Evolutionary conservation across 2,888 invertebrate species (phyloP).

Genomic region (Philhelius pedissequus): DNA sequence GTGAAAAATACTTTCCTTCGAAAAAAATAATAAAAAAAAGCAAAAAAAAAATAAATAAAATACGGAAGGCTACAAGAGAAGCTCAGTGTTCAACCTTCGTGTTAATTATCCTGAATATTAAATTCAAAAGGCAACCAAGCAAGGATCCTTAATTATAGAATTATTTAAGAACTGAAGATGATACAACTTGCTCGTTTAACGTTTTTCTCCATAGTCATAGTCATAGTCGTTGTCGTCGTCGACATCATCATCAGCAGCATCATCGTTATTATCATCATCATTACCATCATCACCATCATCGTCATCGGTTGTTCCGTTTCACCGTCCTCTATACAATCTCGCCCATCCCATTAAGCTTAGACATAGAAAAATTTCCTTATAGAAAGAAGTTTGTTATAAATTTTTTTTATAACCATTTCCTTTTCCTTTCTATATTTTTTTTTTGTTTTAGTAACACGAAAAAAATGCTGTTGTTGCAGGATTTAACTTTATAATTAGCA

Average conservation of each 20-base stretch:
- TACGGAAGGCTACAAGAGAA: conserved; percentile 36
- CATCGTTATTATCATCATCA: background rate
- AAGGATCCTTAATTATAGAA: conserved; percentile 66
- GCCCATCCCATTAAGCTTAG: conserved; percentile 13
- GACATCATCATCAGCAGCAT: background rate
- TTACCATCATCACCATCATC: background rate
- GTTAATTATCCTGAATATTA: conserved; percentile 68
- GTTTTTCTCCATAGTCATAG: background rate
- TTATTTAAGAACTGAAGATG: conserved; percentile 68
- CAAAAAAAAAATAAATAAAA: background rate
- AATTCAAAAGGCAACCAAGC: conserved; percentile 64
- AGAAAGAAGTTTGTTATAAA: conserved; percentile 40
- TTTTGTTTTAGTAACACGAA: conserved; percentile 26
- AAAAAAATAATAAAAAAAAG: background rate
- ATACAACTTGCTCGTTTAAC: conserved; percentile 43
- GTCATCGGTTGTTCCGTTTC: conserved; percentile 5
- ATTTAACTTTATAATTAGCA: conserved; percentile 66
- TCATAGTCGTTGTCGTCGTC: background rate
- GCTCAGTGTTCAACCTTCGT: conserved; percentile 57
- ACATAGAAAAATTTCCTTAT: conserved; percentile 36
- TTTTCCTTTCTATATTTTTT: conserved; percentile 13
- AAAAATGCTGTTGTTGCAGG: conserved; percentile 47
- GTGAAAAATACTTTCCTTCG: conserved; percentile 11
- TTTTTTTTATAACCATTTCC: conserved; percentile 9
- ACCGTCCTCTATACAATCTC: background rate